Evolutionary conservation across 2,797 vertebrate species (phyloP).

Genomic region (Austrolebias charrua): DNA sequence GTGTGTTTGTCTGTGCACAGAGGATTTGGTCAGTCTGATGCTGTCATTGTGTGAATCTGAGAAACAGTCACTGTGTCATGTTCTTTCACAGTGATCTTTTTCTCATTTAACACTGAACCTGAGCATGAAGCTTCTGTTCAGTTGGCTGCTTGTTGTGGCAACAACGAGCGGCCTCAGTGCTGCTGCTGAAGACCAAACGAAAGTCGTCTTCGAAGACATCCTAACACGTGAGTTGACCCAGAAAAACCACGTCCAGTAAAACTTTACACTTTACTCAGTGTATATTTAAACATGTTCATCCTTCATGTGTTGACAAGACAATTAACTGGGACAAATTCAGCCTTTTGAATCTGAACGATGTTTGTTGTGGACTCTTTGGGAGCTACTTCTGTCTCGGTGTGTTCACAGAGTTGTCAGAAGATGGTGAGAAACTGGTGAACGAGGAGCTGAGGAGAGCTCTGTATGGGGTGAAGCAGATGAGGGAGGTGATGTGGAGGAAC

Average conservation of each 20-base stretch:
- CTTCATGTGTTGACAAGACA: too few species aligned
- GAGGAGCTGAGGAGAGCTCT: constrained; percentile 87
- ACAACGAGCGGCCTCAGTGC: constrained; percentile 70
- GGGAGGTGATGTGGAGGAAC: constrained; percentile 87
- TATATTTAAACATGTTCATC: not conserved
- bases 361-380: not conserved
- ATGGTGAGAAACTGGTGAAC: constrained; percentile 81
- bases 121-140: constrained; percentile 78
- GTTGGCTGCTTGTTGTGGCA: constrained; percentile 66
- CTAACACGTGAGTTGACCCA: constrained; percentile 78
- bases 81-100: constrained; percentile 18
- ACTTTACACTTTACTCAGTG: too few species aligned
- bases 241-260: not conserved
- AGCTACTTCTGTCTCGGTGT: not conserved
- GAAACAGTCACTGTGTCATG: not conserved
- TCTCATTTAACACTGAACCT: not conserved
- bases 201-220: constrained; percentile 62
- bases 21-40: not conserved
- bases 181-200: constrained; percentile 60
- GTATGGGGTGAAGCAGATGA: constrained; percentile 90
- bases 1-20: not conserved
- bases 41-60: not conserved
- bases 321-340: too few species aligned
- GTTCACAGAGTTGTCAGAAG: constrained; percentile 80
- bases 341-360: too few species aligned